Evolutionary conservation across 2,113 vertebrate species (phyloP), one percentile per base, ranked within the genome.

Genomic region (Riparia riparia): DNA sequence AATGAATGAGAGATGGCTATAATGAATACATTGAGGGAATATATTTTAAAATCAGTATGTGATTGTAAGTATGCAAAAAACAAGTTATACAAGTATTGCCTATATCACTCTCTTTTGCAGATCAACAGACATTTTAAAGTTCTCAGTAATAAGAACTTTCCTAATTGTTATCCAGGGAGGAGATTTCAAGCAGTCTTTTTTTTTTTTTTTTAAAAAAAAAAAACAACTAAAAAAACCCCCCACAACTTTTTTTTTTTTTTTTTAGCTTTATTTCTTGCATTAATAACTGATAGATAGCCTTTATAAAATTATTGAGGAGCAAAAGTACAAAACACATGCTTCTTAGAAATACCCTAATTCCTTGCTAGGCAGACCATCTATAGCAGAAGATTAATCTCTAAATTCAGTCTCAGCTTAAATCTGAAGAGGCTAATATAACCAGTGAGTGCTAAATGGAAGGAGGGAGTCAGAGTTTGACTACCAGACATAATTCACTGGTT

Each of bases 31-130:
- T 64, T 65, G 93, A 95, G 71, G 79, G 72, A 80, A 70, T 77
- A 81, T 42, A 92, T 95, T 96, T 98, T 92, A 95, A 98, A 98
- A 94, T 41, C 58, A 72, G 31, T 89, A 78, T 76, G 60, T 93
- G 91, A 95, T 77, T 88, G 80, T 90, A 89, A 88, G 74, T 83
- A 96, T 1, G 24, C 66, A 88, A 71, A 96, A 96, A 97, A 69
- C 88, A 89, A 96, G 93, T 96, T 97, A 97, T 64, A 32, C 76
- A 95, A 89, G 68, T 95, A 94, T 96, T 90, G 42, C 18, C 41
- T 14, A 73, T 41, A 97, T 96, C 66, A 92, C 42, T 71, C 89
- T 82, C 6, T 92, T 98, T 97, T 93, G 91, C 82, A 97, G 88
- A 95, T 92, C 96, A 97, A 93, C 89, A 97, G 86, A 79, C 31